Evolutionary conservation across 2,113 vertebrate species (phyloP).

Genomic region (Paradoxurus hermaphroditus): DNA sequence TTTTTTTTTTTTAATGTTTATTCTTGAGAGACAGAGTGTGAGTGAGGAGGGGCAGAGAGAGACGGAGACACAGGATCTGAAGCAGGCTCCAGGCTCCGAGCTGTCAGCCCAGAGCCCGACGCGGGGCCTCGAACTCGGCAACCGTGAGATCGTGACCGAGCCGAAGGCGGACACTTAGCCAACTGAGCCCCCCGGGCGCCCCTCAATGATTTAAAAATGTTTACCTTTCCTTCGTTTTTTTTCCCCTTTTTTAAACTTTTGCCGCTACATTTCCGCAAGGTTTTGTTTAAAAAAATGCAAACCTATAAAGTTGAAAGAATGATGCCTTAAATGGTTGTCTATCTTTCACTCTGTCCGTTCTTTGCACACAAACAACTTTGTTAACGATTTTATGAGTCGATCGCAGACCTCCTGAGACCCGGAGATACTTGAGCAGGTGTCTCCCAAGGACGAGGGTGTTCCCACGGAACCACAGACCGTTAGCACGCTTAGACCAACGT

Average conservation of each 20-base stretch:
- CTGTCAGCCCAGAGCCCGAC: too few species aligned
- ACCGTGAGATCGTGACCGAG: too few species aligned
- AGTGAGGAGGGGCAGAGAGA: too few species aligned
- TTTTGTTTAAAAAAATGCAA: background rate
- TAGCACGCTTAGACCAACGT: background rate
- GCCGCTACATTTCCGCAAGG: background rate
- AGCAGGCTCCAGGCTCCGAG: too few species aligned
- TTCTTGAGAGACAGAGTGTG: too few species aligned
- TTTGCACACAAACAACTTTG: background rate
- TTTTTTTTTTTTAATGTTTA: too few species aligned
- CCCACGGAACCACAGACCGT: background rate
- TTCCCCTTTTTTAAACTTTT: background rate
- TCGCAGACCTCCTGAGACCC: background rate
- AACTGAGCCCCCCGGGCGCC: too few species aligned
- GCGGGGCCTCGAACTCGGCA: too few species aligned
- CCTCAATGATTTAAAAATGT: background rate
- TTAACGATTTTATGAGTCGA: background rate
- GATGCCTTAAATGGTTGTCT: background rate
- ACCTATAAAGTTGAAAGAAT: background rate
- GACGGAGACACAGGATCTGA: too few species aligned
- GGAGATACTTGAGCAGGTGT: background rate
- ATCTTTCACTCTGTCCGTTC: background rate
- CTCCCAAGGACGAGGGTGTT: background rate
- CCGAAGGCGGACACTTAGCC: too few species aligned
- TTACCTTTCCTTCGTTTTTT: background rate